A percentile compares a stretch with the other conserved stretches of the same genome.
These are phyloP conservation scores for Sebastes kiyomatsui DNA, from an alignment of 2,797 vertebrate genomes.

Conservation along the genomic window DNA sequence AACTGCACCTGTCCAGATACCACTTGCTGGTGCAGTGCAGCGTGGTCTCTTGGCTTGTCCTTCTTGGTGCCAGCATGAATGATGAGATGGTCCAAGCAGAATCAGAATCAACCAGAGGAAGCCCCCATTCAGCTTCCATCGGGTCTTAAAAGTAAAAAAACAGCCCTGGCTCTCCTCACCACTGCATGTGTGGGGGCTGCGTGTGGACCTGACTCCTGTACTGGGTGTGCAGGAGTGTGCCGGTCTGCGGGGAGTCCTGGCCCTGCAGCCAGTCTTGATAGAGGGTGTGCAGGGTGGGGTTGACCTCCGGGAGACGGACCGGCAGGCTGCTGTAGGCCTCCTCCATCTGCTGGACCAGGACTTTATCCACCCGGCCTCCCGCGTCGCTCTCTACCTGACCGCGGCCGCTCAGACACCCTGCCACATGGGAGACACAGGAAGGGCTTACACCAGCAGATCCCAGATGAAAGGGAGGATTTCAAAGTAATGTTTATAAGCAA, in stretches of 20 bases:
- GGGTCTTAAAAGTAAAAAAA: background rate
- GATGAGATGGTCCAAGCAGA: background rate
- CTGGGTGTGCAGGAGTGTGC: slow-evolving; percentile 86
- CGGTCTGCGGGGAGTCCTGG: slow-evolving; percentile 81
- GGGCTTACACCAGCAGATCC: background rate
- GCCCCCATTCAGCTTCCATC: background rate
- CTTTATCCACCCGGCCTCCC: slow-evolving; percentile 83
- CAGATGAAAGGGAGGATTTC: background rate
- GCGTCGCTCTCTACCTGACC: slow-evolving; percentile 87
- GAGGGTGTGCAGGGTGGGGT: slow-evolving; percentile 82
- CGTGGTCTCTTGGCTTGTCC: background rate
- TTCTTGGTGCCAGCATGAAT: background rate
- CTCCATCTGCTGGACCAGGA: slow-evolving; percentile 90
- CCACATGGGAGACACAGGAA: background rate
- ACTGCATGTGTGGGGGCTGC: slow-evolving; percentile 82
- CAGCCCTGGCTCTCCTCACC: slow-evolving; percentile 58
- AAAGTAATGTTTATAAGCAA: background rate
- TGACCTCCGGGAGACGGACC: slow-evolving; percentile 85
- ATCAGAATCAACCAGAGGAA: background rate
- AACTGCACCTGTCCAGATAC: slow-evolving; percentile 2
- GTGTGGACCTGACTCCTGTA: slow-evolving; percentile 70
- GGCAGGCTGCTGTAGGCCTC: slow-evolving; percentile 89
- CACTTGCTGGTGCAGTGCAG: background rate
- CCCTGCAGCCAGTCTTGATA: slow-evolving; percentile 95
- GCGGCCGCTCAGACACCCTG: slow-evolving; percentile 93